Conservation (phyloP, 2,797 vertebrate genomes). For the Melopsittacus undulatus region DNA sequence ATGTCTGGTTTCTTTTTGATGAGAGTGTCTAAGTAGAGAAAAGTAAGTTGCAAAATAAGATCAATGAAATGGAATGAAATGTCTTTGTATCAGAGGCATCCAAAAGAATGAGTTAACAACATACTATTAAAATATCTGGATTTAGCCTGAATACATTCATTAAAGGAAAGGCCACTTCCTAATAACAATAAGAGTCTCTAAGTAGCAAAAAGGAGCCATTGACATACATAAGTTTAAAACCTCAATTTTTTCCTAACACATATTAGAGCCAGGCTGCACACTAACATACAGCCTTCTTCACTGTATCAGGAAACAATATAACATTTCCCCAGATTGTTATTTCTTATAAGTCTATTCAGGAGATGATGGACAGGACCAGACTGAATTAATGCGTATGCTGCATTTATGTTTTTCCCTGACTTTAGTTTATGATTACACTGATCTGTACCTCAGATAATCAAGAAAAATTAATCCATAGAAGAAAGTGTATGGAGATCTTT, state of each 20-base stretch:
- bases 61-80: background rate
- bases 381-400: background rate
- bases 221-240: background rate
- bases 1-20: constrained; percentile 35
- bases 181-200: background rate
- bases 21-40: background rate
- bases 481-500: background rate
- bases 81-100: background rate
- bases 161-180: background rate
- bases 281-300: background rate
- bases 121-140: background rate
- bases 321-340: background rate
- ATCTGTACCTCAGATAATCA: background rate
- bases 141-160: background rate
- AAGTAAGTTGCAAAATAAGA: constrained; percentile 27
- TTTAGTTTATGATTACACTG: background rate
- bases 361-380: background rate
- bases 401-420: background rate
- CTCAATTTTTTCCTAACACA: accelerated
- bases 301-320: background rate
- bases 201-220: background rate
- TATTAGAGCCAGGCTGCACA: background rate
- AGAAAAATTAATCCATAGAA: background rate
- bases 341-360: background rate
- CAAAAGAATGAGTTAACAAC: background rate